A percentile compares a stretch with the other conserved stretches of the same genome.
Conservation (phyloP, 2,888 invertebrate species). For the Leptopilina myrica region DNA sequence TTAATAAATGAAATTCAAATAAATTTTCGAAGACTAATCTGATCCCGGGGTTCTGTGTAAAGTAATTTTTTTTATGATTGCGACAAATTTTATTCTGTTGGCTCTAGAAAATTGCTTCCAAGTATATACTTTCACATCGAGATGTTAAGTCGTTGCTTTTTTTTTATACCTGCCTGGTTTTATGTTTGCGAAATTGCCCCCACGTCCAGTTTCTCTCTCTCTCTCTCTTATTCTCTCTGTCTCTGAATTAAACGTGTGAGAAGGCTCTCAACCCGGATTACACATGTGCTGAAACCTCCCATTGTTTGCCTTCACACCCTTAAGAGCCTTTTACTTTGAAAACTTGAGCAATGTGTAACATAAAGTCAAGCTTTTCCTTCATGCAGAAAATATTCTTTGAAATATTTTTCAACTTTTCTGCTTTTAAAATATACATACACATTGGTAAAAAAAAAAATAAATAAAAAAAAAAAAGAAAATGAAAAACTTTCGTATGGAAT, state of each 20-base stretch:
- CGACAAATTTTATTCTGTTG: slow-evolving; percentile 14
- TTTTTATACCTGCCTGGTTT: slow-evolving; percentile 47
- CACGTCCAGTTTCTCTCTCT: slow-evolving; percentile 1
- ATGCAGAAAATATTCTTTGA: slow-evolving; percentile 23
- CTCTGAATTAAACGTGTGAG: slow-evolving; percentile 50
- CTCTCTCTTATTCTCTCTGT: neutral
- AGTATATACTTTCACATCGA: slow-evolving; percentile 35
- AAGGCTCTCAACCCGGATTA: slow-evolving; percentile 50
- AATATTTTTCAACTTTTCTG: slow-evolving; percentile 26
- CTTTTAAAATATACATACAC: neutral
- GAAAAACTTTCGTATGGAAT: neutral
- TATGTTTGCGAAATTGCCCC: slow-evolving; percentile 41
- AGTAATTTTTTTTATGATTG: slow-evolving; percentile 10
- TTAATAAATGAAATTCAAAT: neutral
- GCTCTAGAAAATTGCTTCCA: slow-evolving; percentile 1
- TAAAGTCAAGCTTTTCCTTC: slow-evolving; percentile 26
- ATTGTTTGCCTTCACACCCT: slow-evolving; percentile 43
- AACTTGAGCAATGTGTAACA: slow-evolving; percentile 33
- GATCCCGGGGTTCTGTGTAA: slow-evolving; percentile 40
- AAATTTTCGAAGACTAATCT: slow-evolving; percentile 28
- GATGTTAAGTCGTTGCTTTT: slow-evolving; percentile 50
- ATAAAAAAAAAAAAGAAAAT: neutral
- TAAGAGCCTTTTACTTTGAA: slow-evolving; percentile 35
- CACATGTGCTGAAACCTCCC: slow-evolving; percentile 41
- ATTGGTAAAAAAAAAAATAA: neutral